These are phyloP conservation scores for Pedetes capensis DNA, from an alignment of 2,113 vertebrate genomes.

Conservation along the genomic window DNA sequence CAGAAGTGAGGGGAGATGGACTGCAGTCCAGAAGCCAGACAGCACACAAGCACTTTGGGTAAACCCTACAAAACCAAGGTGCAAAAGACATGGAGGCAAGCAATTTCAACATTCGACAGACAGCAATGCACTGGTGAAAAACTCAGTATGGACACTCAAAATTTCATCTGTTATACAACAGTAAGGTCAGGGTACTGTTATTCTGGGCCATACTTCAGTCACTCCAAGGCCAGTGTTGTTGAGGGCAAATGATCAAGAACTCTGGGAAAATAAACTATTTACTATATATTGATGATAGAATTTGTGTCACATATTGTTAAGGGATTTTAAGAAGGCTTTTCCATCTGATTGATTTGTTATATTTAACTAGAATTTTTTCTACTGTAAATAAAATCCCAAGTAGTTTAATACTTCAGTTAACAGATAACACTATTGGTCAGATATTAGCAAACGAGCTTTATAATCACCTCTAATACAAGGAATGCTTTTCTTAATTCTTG, in stretches of 20 bases:
- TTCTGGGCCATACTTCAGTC: background rate
- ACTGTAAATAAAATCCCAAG: conserved; percentile 22
- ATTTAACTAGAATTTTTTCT: background rate
- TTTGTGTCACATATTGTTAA: background rate
- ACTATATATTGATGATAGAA: background rate
- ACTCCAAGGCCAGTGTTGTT: background rate
- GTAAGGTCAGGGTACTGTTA: background rate
- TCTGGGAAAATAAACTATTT: background rate
- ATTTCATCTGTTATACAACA: background rate
- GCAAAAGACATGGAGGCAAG: background rate
- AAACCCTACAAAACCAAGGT: background rate
- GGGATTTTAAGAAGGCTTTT: background rate
- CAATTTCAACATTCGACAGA: background rate
- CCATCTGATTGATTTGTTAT: conserved; percentile 1
- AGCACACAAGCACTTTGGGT: no score
- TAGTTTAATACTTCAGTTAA: background rate
- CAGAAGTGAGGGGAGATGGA: background rate
- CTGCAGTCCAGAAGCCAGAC: no score
- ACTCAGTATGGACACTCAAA: background rate
- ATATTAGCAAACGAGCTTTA: background rate
- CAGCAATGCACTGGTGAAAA: background rate
- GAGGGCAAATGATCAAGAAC: background rate
- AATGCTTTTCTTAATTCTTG: background rate
- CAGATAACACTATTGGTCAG: background rate
- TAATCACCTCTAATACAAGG: background rate